Evolutionary conservation across 2,113 vertebrate species (phyloP).

Genomic region (Opisthocomus hoazin): DNA sequence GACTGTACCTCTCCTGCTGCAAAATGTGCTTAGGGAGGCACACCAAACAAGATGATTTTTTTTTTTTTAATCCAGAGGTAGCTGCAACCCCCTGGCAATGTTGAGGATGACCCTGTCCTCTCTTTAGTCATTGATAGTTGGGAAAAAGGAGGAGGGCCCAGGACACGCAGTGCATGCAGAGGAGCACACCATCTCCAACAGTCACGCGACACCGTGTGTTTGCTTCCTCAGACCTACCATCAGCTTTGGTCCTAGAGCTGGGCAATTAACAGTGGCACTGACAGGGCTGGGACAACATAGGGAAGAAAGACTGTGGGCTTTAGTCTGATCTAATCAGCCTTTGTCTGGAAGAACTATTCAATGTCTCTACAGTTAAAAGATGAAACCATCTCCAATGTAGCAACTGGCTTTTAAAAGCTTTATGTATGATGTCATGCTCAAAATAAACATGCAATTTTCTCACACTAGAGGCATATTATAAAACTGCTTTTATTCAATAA

Average conservation of each 20-base stretch:
- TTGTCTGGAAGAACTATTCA: background rate
- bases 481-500: background rate
- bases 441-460: background rate
- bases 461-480: background rate
- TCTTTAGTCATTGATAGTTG: background rate
- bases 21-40: background rate
- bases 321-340: background rate
- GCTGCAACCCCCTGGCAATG: background rate
- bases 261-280: background rate
- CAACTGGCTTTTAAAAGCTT: constrained; percentile 1
- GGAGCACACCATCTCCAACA: background rate
- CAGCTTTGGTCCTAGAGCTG: background rate
- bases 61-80: background rate
- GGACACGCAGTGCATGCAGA: background rate
- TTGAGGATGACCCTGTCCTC: background rate
- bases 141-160: background rate
- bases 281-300: background rate
- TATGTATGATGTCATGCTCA: background rate
- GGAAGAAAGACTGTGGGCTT: background rate
- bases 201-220: background rate
- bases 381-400: background rate
- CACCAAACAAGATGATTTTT: background rate
- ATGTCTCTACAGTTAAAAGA: background rate
- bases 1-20: background rate
- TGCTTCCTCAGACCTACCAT: background rate